Evolutionary conservation across 2,797 vertebrate species (phyloP), one percentile per base, ranked within the genome.

Genomic region (Myotis pilosus): DNA sequence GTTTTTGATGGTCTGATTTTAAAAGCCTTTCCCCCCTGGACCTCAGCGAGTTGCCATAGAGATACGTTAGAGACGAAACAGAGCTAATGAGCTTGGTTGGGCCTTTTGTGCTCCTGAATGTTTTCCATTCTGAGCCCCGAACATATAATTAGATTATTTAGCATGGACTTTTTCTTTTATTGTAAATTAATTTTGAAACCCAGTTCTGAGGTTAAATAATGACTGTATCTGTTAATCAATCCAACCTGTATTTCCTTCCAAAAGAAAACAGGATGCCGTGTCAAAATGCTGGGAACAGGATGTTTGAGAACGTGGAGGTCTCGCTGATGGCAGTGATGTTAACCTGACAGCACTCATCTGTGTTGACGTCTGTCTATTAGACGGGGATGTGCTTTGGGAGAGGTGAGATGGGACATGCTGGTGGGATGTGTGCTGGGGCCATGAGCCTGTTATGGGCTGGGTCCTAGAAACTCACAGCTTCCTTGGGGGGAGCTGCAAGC

Each of bases 81-180:
- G 81, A 95, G 97, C 94, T 98, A 97, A 98, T 96, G 97, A 98
- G 97, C 96, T 96, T 97, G 91, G 94, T 96, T 96, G 94, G 95
- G 95, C 96, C 94, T 96, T 98, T 98, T 97, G 97, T 98, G 96
- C 87, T 97, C 96, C 96, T 74, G 98, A 97, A 97, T 98, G 98
- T 97, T 97, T 98, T 98, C 97, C 97, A 98, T 97, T 98, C 95
- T 92, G 95, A 94, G 91, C 72, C 96, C 96, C 97, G 94, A 98
- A 96, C 94, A 5, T 98, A 72, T 98, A 98, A 98, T 98, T 98
- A 98, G 92, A 97, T 98, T 98, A 97, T 96, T 98, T 96, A 97
- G 96, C 94, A 96, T 96, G 95, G 92, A 95, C 92, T 92, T 83
- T 75, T 87, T 82, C 72, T 16, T 3, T 79, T 83, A 4, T 94